Base-by-base conservation (phyloP, 2,888 invertebrate genomes). In the Disparrhopalites patrizii region DNA sequence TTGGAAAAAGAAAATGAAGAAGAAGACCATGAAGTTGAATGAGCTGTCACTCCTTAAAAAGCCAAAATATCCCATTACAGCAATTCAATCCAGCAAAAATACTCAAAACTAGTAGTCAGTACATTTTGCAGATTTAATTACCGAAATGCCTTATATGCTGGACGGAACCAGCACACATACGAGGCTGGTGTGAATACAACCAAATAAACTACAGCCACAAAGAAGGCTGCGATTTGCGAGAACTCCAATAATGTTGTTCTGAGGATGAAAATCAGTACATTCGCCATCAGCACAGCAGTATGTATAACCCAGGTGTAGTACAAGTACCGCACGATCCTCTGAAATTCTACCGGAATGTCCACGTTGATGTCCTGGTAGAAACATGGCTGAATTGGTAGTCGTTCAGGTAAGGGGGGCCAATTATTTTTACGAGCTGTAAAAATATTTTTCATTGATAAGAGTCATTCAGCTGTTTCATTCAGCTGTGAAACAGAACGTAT, bases 331-430 rank as follows among this genome's bases (percentile, higher is more conserved):
- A 99, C 98, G 76, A 96, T 88, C 80, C 90, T 90, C 81, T 99
- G 98, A 82, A 99, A 99, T 80, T 98, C 96, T 56, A 92, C 83
- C 27, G 97, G 96, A 79, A 99, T 99, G 79, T 99, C 99, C 54
- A 99, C 91, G 79, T 93, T 93, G 76, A 99, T 96, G 80, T 99
- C 98, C 83, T 99, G 98, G 81, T 98, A 98, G 82, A 99, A 99
- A 80, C 99, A 99, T 0, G 99, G 98, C 79, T 96, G 93, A 70
- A 97, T 85, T 68, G 93, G 95, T 76, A 91, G 92, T 77, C 89
- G 89, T 62, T 89, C 87, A 0, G 99, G 98, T 71, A 99, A 80
- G 0, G 99, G 99, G 1, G 99, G 99, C 96, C 97, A 99, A 82
- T 99, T 99, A 80, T 99, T 97, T 75, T 90, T 85, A 74, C 93